Evolutionary conservation across 2,797 vertebrate genomes (phyloP), one percentile per base, ranked within the genome.

Genomic region (Craterocephalus amniculus): DNA sequence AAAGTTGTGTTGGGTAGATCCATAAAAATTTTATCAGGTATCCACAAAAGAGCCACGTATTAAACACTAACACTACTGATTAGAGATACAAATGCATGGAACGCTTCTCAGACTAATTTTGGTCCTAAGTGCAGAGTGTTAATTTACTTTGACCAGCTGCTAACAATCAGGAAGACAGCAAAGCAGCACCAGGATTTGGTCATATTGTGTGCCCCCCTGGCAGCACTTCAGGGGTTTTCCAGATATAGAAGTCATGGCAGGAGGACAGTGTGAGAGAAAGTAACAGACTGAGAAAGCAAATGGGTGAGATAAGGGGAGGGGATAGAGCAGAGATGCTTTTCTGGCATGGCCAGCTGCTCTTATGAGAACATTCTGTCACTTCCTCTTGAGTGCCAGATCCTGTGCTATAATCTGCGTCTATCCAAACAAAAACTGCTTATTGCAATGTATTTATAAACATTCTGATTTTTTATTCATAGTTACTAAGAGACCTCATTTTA

Each of bases 111-210:
- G 36, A 81, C 74, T 86, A 74, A 73, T 80, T 79, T 83, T 76
- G 69, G 66, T 83, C 6, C 78, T 54, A 82, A 88, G 71, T 83
- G 76, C 80, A 81, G 74, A 87, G 74, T 80, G 56, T 60, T 87
- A 89, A 83, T 86, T 83, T 77, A 79, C 69, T 89, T 86, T 82
- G 78, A 89, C 84, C 91, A 92, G 87, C 87, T 90, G 90, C 89
- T 91, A 88, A 89, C 86, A 90, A 82, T 87, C 82, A 86, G 62
- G 58, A 79, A 83, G 77, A 88, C 67, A 87, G 85, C 80, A 84
- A 81, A 79, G 82, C 83, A 83, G 70, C 74, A 85, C 78, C 71
- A 87, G 80, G 78, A 87, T 85, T 85, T 77, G 58, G 90, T 75
- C 76, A 89, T 75, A 87, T 79, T 89, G 84, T 84, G 70, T 82